These are phyloP conservation scores for Proisotoma minuta DNA, from an alignment of 2,888 invertebrate species.

Conservation along the genomic window DNA sequence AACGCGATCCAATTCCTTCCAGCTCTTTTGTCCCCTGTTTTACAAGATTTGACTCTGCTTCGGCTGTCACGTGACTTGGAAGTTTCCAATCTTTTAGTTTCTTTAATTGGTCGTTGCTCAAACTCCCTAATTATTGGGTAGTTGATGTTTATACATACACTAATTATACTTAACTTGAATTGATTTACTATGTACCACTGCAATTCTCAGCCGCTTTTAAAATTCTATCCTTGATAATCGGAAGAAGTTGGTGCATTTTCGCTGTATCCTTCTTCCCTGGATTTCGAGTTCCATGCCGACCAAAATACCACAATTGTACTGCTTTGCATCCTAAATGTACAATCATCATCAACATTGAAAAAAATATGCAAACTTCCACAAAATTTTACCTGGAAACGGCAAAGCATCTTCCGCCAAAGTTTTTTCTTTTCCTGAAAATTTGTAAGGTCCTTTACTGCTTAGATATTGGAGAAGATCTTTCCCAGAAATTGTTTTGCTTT, in stretches of 20 bases:
- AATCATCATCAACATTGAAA: background rate
- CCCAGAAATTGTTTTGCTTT: background rate
- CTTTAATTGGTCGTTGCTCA: conserved; percentile 10
- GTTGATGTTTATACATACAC: background rate
- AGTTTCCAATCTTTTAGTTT: conserved; percentile 25
- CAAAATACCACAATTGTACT: conserved; percentile 35
- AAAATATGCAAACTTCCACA: background rate
- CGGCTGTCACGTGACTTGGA: conserved; percentile 14
- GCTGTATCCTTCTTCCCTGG: conserved; percentile 32
- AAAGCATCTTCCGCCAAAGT: background rate
- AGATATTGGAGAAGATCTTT: background rate
- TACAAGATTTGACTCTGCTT: conserved; percentile 20
- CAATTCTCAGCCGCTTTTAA: background rate
- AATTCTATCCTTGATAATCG: conserved; percentile 12
- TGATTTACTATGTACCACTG: background rate
- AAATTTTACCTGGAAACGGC: background rate
- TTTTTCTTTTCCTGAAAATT: background rate
- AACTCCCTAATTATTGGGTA: background rate
- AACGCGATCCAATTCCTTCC: conserved; percentile 22
- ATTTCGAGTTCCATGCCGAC: conserved; percentile 42
- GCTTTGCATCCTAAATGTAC: conserved; percentile 25
- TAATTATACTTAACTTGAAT: background rate
- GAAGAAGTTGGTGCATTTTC: conserved; percentile 23
- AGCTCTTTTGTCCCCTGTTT: conserved; percentile 31
- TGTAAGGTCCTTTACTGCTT: background rate